Base-by-base conservation (phyloP, 1,140 invertebrate species). In the Phocides pigmalion region DNA sequence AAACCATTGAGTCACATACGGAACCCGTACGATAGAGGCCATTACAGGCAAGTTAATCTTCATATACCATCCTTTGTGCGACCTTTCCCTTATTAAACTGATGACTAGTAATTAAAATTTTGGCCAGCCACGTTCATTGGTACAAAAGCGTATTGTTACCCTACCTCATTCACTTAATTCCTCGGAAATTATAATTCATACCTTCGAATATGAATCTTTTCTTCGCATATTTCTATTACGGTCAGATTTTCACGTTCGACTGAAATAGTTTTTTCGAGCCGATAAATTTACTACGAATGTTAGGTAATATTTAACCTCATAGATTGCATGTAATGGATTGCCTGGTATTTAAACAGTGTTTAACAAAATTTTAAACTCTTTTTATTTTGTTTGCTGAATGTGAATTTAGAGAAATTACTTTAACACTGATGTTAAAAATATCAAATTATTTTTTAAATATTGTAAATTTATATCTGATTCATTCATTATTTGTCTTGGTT, bases 131-230 rank as follows among this genome's bases (percentile, higher is more conserved):
- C 56, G 22, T 59, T 25, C 59, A 58, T n/a, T 62, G 42, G 51
- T 28, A 67, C 50, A 62, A 62, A 62, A 62, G 65, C 65, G 53
- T 62, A 67, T 67, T 67, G 65, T 67, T 67, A 67, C 44, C 59
- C 65, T 53, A 62, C 50, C 64, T 61, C 58, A 56, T 47, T 67
- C 58, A 47, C 58, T 67, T 67, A 41, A 67, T 67, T 62, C 51
- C 62, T 58, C 53, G 54, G 41, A 46, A 46, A 58, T 58, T 58
- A 58, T 58, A 58, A 58, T 58, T 58, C 54, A 58, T 58, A 58
- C 53, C 51, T 56, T 42, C 51, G 20, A 28, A 44, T 59, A 59
- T 66, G 58, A 67, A 67, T 58, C 65, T 67, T 66, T 67, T 62
- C 50, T 56, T 53, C 16, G 15, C 44, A 12, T 35, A 56, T 46